Evolutionary conservation across 2,888 invertebrate species (phyloP), one percentile per base, ranked within the genome.

Genomic region (Idaea aversata): DNA sequence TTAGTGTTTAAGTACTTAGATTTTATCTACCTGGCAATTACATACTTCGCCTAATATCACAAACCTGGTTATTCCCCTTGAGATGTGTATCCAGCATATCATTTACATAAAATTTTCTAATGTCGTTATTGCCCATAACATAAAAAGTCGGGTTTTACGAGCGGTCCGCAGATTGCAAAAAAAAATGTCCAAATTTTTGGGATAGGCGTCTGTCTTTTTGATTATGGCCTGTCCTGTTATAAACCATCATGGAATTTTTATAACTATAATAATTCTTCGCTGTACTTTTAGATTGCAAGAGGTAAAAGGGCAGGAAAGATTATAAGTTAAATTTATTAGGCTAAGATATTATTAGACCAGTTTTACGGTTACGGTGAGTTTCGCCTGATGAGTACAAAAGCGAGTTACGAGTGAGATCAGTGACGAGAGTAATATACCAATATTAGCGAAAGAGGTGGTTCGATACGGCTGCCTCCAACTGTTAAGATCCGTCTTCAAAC

Each of bases 91-190:
- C 79, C 82, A 78, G 73, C 77, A 69, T 77, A 73, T 78, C 80
- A 88, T 88, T 88, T 87, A 82, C 88, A 87, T 88, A 86, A 84
- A 87, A 81, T 83, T 47, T 81, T 76, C 83, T 85, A 85, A 87
- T 85, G 79, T 79, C 80, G 80, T 80, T 81, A 84, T 82, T 80
- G 83, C 77, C 76, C 82, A 79, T 84, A 79, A 78, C 82, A 82
- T 87, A 86, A 86, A 87, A 78, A 80, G 72, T 74, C 75, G 70
- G 72, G 68, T 79, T 86, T 86, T 86, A 86, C 81, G 81, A 79
- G 76, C 70, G 65, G 63, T 68, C 70, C 73, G 72, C 73, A 74
- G 75, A 77, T 79, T 78, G 77, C 73, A 73, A 73, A 75, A 75
- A n/a, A 77, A 72, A 75, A 69, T 61, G 63, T 65, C 70, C 70